Conservation (phyloP, 2,113 vertebrate species). For the Riparia riparia region DNA sequence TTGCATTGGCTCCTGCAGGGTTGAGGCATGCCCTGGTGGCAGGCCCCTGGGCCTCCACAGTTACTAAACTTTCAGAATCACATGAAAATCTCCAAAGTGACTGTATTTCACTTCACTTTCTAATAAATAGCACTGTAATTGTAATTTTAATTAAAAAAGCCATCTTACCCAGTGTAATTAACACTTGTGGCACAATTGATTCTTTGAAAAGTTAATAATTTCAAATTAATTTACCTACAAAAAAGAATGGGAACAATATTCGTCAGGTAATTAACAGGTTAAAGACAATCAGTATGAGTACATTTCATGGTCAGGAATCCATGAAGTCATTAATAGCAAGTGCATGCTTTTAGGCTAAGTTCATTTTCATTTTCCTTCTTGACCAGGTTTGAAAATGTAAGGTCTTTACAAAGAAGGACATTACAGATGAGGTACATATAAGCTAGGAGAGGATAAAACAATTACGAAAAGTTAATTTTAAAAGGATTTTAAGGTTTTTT, state of each 20-base stretch:
- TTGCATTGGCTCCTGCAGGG: too few relatives aligned
- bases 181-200: neutral
- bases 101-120: constrained; percentile 3
- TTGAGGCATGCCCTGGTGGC: too few relatives aligned
- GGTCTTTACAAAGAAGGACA: neutral
- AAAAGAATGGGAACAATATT: neutral
- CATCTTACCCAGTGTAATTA: constrained; percentile 7
- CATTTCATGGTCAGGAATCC: neutral
- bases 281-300: neutral
- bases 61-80: constrained; percentile 21
- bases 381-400: constrained; percentile 13
- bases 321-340: neutral
- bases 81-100: neutral
- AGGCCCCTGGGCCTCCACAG: neutral
- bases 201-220: constrained; percentile 32
- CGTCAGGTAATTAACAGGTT: constrained; percentile 41
- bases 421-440: neutral
- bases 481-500: neutral
- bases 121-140: constrained; percentile 10
- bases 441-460: neutral
- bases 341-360: neutral
- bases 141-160: constrained; percentile 44
- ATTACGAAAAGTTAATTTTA: neutral
- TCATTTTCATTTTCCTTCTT: neutral
- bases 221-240: constrained; percentile 16